Conservation (phyloP, 2,113 vertebrate species). For the Picathartes gymnocephalus region DNA sequence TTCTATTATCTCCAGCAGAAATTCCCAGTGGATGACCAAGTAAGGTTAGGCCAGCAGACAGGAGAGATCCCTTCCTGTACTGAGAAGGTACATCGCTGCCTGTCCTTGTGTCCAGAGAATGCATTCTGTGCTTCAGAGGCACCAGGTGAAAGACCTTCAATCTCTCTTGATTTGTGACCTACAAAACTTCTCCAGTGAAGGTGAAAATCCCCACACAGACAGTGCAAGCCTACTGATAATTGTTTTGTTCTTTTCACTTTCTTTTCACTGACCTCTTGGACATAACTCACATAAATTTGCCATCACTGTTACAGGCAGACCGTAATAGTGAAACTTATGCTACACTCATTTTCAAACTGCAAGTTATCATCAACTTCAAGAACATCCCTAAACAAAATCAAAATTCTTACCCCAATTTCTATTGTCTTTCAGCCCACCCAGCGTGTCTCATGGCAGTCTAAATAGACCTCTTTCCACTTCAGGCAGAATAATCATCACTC, state of each 20-base stretch:
- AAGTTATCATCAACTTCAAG: background rate
- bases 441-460: background rate
- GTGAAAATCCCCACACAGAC: background rate
- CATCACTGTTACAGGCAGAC: background rate
- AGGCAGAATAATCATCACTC: background rate
- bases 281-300: background rate
- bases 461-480: background rate
- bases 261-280: background rate
- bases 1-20: background rate
- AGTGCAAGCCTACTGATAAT: background rate
- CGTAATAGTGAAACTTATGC: background rate
- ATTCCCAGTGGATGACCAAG: background rate
- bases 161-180: background rate
- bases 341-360: background rate
- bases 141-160: background rate
- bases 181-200: background rate
- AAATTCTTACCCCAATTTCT: background rate
- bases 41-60: background rate
- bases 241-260: background rate
- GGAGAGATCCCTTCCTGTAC: background rate
- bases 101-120: background rate
- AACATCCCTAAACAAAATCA: background rate
- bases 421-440: background rate
- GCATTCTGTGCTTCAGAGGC: background rate
- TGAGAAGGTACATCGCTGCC: rapidly evolving